A percentile compares a stretch with the other conserved stretches of the same genome.
These are phyloP conservation scores for Neolamprologus cancellatus DNA, from an alignment of 2,113 vertebrate species.

Conservation along the genomic window DNA sequence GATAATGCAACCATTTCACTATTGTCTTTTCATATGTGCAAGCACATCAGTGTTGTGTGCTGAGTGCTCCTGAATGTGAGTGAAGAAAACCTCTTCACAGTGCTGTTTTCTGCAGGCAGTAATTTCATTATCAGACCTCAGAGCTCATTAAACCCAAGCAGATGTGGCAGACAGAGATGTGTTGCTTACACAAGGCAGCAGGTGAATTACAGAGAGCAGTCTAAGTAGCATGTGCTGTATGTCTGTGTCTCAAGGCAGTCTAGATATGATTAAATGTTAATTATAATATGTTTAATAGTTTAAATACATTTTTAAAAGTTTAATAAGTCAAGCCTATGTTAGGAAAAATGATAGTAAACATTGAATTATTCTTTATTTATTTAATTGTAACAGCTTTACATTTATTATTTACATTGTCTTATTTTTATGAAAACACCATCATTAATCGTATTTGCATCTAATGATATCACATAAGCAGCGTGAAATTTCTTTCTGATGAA, in stretches of 20 bases:
- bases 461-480: background rate
- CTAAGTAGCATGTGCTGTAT: background rate
- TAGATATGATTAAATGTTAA: background rate
- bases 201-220: conserved; percentile 17
- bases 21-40: background rate
- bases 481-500: conserved; percentile 10
- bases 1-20: background rate
- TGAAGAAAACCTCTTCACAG: conserved; percentile 7
- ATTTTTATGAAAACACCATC: background rate
- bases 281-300: background rate
- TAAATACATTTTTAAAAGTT: background rate
- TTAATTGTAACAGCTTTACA: background rate
- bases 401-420: background rate
- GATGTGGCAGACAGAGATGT: conserved; percentile 48
- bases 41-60: background rate
- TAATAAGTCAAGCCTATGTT: background rate
- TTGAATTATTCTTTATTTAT: background rate
- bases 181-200: conserved; percentile 21
- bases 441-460: background rate
- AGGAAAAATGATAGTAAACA: background rate
- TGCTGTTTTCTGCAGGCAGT: conserved; percentile 14
- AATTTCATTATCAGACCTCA: conserved; percentile 55
- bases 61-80: background rate
- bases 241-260: background rate
- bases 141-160: conserved; percentile 51